These are phyloP conservation scores for Aurelia aurita complex sp. Pacific DNA, from an alignment of 30 jellyfish, hydroid and myxozoan species.

Conservation along the genomic window DNA sequence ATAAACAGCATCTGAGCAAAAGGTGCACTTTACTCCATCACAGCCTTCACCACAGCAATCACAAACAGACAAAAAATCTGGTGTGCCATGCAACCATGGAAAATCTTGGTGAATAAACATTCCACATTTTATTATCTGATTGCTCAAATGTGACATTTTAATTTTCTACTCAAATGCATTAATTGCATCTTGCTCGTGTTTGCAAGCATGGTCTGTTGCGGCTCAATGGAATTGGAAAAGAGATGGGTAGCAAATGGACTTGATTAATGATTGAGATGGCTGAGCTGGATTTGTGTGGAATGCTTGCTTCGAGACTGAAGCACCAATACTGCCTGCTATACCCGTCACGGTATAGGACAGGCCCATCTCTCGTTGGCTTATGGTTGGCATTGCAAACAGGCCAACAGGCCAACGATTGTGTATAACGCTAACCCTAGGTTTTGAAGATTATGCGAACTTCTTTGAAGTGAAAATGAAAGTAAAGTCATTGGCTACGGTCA, in stretches of 20 bases:
- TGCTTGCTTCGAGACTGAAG: slow-evolving; percentile 1
- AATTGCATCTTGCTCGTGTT: slow-evolving; percentile 53
- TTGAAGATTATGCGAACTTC: no score
- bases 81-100: slow-evolving; percentile 13
- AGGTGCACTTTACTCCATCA: slow-evolving; percentile 25
- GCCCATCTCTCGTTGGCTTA: no score
- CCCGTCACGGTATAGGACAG: no score
- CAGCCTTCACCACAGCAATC: slow-evolving; percentile 34
- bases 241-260: slow-evolving; percentile 47
- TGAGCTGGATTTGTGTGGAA: slow-evolving; percentile 13
- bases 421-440: no score
- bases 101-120: not conserved
- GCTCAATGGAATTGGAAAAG: slow-evolving; percentile 42
- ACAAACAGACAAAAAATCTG: slow-evolving; percentile 35
- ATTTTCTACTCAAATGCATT: slow-evolving; percentile 28
- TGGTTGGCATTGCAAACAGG: no score
- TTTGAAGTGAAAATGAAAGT: no score
- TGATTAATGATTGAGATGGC: slow-evolving; percentile 54
- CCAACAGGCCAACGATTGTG: no score
- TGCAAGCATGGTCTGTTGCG: slow-evolving; percentile 62
- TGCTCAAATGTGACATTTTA: slow-evolving; percentile 19
- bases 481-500: no score
- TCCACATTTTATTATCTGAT: not conserved
- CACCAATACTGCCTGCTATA: slow-evolving; percentile 41
- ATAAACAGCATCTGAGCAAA: slow-evolving; percentile 12